Percentiles rank a stretch among this genome's conserved stretches.
Evolutionary conservation across 2,888 invertebrate species (phyloP).

Genomic region (Tromatobia lineatoria): DNA sequence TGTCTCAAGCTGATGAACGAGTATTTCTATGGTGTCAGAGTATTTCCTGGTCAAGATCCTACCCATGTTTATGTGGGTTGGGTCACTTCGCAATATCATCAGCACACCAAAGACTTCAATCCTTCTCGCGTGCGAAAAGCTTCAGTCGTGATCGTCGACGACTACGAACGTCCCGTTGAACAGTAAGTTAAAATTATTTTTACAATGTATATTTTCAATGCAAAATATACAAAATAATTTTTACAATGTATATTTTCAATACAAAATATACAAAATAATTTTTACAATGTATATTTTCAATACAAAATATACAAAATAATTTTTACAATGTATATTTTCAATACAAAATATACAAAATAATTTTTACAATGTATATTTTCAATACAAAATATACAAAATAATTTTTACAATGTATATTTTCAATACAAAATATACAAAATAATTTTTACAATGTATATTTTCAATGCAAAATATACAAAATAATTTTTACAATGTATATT

Average conservation of each 20-base stretch:
- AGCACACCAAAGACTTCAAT: constrained; percentile 96
- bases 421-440: no score
- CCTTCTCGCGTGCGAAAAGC: constrained; percentile 94
- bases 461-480: no score
- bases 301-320: no score
- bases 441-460: no score
- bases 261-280: no score
- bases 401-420: no score
- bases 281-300: not conserved
- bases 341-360: no score
- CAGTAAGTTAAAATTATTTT: constrained; percentile 86
- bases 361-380: no score
- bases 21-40: constrained; percentile 96
- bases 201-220: not conserved
- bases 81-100: constrained; percentile 99
- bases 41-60: constrained; percentile 98
- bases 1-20: constrained; percentile 97
- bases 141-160: constrained; percentile 93
- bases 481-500: no score
- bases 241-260: not conserved
- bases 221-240: not conserved
- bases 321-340: not conserved
- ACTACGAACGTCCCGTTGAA: constrained; percentile 92
- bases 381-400: no score
- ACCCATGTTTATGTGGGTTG: constrained; percentile 98